These are phyloP conservation scores for Eupithecia inturbata DNA, from an alignment of 2,888 invertebrate species.

Conservation along the genomic window DNA sequence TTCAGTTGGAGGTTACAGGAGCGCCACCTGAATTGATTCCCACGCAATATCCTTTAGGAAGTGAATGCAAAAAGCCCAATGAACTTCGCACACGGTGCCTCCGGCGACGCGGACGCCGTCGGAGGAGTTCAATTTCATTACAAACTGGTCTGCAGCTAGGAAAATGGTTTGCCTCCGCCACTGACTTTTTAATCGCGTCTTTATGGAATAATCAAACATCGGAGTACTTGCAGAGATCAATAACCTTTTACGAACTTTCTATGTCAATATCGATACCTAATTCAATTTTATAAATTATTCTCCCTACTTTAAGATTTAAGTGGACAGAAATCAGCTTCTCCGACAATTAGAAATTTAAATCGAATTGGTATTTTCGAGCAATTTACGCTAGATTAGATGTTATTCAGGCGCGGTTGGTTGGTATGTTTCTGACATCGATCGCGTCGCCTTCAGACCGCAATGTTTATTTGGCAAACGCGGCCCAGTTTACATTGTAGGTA, in stretches of 20 bases:
- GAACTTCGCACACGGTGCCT: constrained; percentile 55
- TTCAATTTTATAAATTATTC: constrained; percentile 18
- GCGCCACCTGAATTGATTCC: constrained; percentile 78
- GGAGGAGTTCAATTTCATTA: constrained; percentile 78
- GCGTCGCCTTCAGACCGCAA: constrained; percentile 60
- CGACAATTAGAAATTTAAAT: constrained; percentile 58
- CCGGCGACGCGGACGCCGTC: constrained; percentile 58
- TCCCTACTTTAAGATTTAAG: constrained; percentile 37
- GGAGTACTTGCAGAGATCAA: not conserved
- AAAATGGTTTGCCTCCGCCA: constrained; percentile 52
- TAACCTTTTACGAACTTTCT: not conserved
- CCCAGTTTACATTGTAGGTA: constrained; percentile 47
- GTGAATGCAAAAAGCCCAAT: constrained; percentile 76
- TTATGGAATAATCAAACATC: constrained; percentile 2
- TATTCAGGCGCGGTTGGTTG: constrained; percentile 57
- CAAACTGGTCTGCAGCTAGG: constrained; percentile 57
- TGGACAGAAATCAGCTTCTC: constrained; percentile 51
- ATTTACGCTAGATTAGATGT: constrained; percentile 64
- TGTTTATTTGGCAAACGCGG: constrained; percentile 68
- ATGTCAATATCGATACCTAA: not conserved
- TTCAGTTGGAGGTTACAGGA: constrained; percentile 62
- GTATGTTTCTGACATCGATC: constrained; percentile 67
- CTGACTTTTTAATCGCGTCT: constrained; percentile 12
- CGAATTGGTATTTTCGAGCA: constrained; percentile 58
- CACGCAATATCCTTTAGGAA: constrained; percentile 79